Base-by-base conservation (phyloP, 1,140 invertebrate species). In the Nautilus pompilius region DNA sequence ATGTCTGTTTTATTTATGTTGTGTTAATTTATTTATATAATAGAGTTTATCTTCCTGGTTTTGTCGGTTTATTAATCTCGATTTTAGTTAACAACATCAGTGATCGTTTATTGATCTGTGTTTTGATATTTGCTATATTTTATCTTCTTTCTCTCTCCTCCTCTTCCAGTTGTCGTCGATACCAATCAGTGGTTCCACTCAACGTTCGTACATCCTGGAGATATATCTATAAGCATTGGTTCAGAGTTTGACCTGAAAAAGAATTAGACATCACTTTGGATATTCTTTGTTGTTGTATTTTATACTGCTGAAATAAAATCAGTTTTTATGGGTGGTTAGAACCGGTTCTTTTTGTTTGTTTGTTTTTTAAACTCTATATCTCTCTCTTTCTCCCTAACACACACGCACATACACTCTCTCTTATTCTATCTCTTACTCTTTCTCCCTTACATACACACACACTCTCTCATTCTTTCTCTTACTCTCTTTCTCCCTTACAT, bases 141-240 rank as follows among this genome's bases (percentile, higher is more conserved):
- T n/a, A n/a, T n/a, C n/a, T n/a, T n/a, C n/a, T n/a, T n/a, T n/a
- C n/a, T n/a, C n/a, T n/a, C n/a, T n/a, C n/a, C n/a, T n/a, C n/a
- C n/a, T n/a, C n/a, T 79, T 75, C 51, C 73, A 79, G 77, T 79
- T 63, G 68, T 79, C 8, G 34, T 79, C 8, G 76, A 79, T 54
- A 75, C 77, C 0, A 79, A 79, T 60, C 58, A 67, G 33, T 79
- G 77, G 77, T 79, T 77, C 55, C 77, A 79, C 58, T 66, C 74
- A 13, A 79, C 77, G 15, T 76, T 65, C 57, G 67, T 79, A 3
- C 71, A 78, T 54, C 74, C 72, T 6, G 77, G 77, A 29, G 72
- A 77, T 20, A 66, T 79, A 15, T 78, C 76, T 61, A 77, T 79
- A 36, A 74, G 70, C 8, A 78, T 79, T 41, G 77, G 77, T n/a